Base-by-base conservation (phyloP, 2,113 vertebrate genomes). In the Microcebus tavaratra region DNA sequence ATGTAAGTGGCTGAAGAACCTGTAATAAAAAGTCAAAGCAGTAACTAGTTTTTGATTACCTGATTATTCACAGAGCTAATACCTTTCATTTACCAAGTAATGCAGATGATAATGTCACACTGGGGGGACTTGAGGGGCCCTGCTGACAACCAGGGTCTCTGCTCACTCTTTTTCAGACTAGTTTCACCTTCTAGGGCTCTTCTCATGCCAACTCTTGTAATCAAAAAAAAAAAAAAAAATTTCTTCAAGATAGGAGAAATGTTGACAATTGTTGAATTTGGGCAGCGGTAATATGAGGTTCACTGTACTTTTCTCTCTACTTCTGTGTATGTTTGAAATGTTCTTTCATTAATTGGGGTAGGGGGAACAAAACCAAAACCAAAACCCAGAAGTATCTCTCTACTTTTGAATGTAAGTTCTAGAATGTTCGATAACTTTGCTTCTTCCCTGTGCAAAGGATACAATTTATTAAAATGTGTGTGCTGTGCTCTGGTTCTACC, bases 11-110 rank as follows among this genome's bases (percentile, higher is more conserved):
- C 84, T 98, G 96, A 97, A 96, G 88, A 97, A 97, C 95, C 88
- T 94, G 34, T 96, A 97, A 97, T 97, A 96, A 97, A 96, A 98
- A 97, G 96, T 97, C 96, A 97, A 97, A 98, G 96, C 81, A 95
- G 72, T 92, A 97, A 97, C 96, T 97, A 95, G 90, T 97, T 97
- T 97, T 97, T 98, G 97, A 98, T 98, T 97, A 97, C 84, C 88
- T 97, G 97, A 97, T 98, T 98, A 97, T 97, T 97, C 95, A 93
- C 70, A 88, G 75, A 95, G 84, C 50, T 95, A 96, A 95, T 57
- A 88, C 75, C 92, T 80, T 97, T 90, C 92, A 81, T 88, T 96
- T 97, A 96, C 78, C 80, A 95, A 95, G 93, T 48, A 90, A 96
- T 36, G 17, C 80, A 67, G 29, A 57, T 65, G 79, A 94, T 92